Conservation (phyloP, 2,797 vertebrate genomes). For the Acropternis orthonyx region DNA sequence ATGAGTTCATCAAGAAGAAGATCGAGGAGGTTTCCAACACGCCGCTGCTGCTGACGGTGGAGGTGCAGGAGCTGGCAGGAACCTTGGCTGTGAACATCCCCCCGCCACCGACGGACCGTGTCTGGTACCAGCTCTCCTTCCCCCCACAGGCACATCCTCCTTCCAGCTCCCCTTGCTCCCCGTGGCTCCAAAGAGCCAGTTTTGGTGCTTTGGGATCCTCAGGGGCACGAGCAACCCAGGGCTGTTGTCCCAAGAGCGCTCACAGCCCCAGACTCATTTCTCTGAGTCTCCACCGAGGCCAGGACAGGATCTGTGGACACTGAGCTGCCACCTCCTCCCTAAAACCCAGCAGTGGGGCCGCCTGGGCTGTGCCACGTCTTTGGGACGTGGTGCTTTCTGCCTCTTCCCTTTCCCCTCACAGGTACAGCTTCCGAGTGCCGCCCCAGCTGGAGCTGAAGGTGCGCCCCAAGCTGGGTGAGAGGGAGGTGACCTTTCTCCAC, state of each 20-base stretch:
- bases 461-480: conserved; percentile 85
- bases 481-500: conserved; percentile 88
- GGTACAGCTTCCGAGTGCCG: conserved; percentile 89
- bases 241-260: background rate
- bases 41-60: conserved; percentile 86
- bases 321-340: background rate
- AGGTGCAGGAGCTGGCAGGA: conserved; percentile 87
- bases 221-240: background rate
- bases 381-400: accelerated
- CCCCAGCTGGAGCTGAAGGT: conserved; percentile 87
- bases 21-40: conserved; percentile 92
- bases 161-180: background rate
- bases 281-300: background rate
- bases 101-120: conserved; percentile 86
- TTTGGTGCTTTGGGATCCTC: background rate
- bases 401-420: conserved; percentile 16
- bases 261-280: background rate
- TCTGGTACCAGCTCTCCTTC: conserved; percentile 79
- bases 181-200: background rate
- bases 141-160: accelerated
- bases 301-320: background rate
- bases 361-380: background rate
- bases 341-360: background rate
- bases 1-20: conserved; percentile 92
- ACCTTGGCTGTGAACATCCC: conserved; percentile 85